Conservation (phyloP, 2,888 invertebrate species). For the Drosophila koepferae region DNA sequence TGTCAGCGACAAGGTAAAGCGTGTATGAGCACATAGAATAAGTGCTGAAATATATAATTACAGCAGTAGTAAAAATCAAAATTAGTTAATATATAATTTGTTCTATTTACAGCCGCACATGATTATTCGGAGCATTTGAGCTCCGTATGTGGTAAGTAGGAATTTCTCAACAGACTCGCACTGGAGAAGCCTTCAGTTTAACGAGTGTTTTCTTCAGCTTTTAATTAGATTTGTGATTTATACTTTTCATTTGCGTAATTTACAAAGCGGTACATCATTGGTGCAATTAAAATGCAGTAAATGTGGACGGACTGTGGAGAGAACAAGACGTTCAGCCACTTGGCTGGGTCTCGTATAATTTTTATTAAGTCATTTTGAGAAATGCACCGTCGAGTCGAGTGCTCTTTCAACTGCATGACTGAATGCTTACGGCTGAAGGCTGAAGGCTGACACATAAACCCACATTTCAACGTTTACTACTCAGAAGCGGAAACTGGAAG, state of each 20-base stretch:
- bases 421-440: slow-evolving; percentile 48
- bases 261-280: slow-evolving; percentile 76
- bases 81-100: neutral
- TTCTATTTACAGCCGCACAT: slow-evolving; percentile 29
- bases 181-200: slow-evolving; percentile 28
- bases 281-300: slow-evolving; percentile 80
- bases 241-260: slow-evolving; percentile 65
- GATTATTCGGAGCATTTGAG: neutral
- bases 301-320: slow-evolving; percentile 39
- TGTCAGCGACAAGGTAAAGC: neutral
- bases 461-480: slow-evolving; percentile 43
- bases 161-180: slow-evolving; percentile 7
- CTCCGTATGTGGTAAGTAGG: slow-evolving; percentile 35
- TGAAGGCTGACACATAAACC: slow-evolving; percentile 61
- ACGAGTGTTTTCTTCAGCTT: slow-evolving; percentile 30
- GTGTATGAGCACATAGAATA: neutral
- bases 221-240: slow-evolving; percentile 61
- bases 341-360: slow-evolving; percentile 66
- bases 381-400: slow-evolving; percentile 52
- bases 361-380: slow-evolving; percentile 77
- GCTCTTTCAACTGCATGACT: slow-evolving; percentile 17
- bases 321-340: slow-evolving; percentile 35
- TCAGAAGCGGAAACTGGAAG: slow-evolving; percentile 4
- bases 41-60: neutral
- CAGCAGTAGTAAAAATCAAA: neutral